Evolutionary conservation across 37 sponge, comb jelly and placozoan species (phyloP).

Genomic region (Spongilla lacustris): DNA sequence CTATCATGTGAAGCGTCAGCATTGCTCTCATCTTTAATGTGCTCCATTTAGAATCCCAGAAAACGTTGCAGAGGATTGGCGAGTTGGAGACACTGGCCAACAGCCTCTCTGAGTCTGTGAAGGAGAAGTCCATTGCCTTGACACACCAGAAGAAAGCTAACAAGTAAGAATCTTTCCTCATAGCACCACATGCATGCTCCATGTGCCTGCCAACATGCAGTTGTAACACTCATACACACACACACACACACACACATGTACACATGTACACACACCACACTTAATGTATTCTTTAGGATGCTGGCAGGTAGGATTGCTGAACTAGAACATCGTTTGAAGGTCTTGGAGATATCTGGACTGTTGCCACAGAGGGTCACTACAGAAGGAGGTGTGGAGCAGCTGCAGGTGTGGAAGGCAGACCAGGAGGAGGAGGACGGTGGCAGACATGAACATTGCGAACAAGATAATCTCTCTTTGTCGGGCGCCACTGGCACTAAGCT

Average conservation of each 20-base stretch:
- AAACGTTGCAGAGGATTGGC: slow-evolving; percentile 13
- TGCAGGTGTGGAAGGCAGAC: neutral
- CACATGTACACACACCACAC: neutral
- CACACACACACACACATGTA: too few species aligned
- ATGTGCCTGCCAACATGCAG: too few species aligned
- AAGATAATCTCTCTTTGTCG: neutral
- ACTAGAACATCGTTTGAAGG: slow-evolving; percentile 55
- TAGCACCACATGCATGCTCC: too few species aligned
- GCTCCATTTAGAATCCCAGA: slow-evolving; percentile 1
- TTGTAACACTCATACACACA: too few species aligned
- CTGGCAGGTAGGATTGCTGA: slow-evolving; percentile 54
- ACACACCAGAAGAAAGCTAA: slow-evolving; percentile 63
- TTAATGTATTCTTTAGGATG: neutral
- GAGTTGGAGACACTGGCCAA: slow-evolving; percentile 64
- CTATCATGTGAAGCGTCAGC: neutral
- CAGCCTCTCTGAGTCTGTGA: slow-evolving; percentile 63
- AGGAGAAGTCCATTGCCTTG: slow-evolving; percentile 58
- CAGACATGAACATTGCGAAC: neutral
- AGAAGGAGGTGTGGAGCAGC: neutral
- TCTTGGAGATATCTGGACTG: slow-evolving; percentile 48
- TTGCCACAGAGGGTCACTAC: neutral
- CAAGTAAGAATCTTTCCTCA: slow-evolving; percentile 5
- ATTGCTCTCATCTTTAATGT: neutral
- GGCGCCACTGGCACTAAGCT: neutral
- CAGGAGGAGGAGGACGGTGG: neutral